A percentile compares a stretch with the other conserved stretches of the same genome.
These are phyloP conservation scores for Lanistes nyassanus DNA, from an alignment of 1,140 invertebrate genomes.

Conservation along the genomic window DNA sequence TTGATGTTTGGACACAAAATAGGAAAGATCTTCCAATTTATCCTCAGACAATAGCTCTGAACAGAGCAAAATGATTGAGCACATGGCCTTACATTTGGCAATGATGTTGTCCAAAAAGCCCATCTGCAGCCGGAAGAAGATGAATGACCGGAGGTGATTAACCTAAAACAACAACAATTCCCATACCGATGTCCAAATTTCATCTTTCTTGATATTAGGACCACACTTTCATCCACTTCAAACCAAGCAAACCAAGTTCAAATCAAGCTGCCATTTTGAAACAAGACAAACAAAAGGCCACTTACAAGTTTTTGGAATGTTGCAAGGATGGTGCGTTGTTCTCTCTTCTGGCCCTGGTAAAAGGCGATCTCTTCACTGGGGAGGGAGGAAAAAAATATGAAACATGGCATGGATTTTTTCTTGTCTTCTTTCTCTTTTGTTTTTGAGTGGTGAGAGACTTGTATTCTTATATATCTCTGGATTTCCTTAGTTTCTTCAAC, in stretches of 20 bases:
- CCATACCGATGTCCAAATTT: neutral
- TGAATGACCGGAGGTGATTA: conserved; percentile 85
- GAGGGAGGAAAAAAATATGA: conserved; percentile 27
- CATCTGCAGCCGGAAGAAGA: conserved; percentile 92
- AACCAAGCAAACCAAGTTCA: neutral
- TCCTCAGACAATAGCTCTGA: neutral
- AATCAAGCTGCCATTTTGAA: neutral
- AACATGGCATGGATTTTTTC: neutral
- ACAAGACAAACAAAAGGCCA: conserved; percentile 24
- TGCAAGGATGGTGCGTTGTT: conserved; percentile 86
- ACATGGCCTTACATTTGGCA: conserved; percentile 85
- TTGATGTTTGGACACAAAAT: no score
- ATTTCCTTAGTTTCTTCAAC: no score
- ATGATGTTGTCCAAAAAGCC: conserved; percentile 96
- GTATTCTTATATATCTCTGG: no score
- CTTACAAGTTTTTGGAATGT: conserved; percentile 90
- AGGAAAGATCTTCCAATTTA: neutral
- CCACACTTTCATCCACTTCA: neutral
- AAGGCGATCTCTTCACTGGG: conserved; percentile 95
- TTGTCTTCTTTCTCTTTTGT: neutral
- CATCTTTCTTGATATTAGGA: neutral
- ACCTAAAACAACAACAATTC: conserved; percentile 66
- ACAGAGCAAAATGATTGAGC: neutral
- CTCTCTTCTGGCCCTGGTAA: conserved; percentile 90
- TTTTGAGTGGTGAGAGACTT: no score